phyloP scores from a whole-genome alignment of 2,888 invertebrate genomes.

The Gastrophysa polygoni region DNA sequence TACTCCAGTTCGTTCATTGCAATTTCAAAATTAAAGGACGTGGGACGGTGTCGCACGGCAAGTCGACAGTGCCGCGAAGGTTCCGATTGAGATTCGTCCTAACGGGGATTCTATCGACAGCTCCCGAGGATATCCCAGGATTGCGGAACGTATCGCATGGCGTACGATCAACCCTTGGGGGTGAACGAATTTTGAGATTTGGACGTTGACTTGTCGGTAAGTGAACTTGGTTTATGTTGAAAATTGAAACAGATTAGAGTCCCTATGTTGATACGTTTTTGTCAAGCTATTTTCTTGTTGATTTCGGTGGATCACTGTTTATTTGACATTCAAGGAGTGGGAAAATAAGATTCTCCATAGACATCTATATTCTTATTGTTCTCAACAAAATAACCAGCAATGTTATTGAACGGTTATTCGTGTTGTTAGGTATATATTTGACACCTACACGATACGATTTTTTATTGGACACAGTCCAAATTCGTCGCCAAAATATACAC shows the following conservation, averaged over 20 bases:
- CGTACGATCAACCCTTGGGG: slow-evolving; percentile 27
- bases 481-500: neutral
- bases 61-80: slow-evolving; percentile 29
- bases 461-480: neutral
- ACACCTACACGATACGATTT: neutral
- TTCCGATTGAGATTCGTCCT: neutral
- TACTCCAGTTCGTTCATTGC: slow-evolving; percentile 50
- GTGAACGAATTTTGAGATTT: slow-evolving; percentile 23
- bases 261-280: neutral
- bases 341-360: no score
- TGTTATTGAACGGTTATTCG: neutral
- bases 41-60: slow-evolving; percentile 24
- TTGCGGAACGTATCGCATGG: slow-evolving; percentile 25
- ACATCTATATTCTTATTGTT: no score
- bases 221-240: neutral
- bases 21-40: slow-evolving; percentile 53
- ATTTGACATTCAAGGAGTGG: no score
- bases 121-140: neutral
- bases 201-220: slow-evolving; percentile 15
- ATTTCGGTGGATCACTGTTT: no score
- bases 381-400: no score
- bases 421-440: neutral
- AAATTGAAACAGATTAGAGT: neutral
- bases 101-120: neutral
- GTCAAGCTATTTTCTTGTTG: no score